A percentile compares a stretch with the other conserved stretches of the same genome.
Conservation (phyloP, 2,797 vertebrate genomes). For the Anabacerthia variegaticeps region DNA sequence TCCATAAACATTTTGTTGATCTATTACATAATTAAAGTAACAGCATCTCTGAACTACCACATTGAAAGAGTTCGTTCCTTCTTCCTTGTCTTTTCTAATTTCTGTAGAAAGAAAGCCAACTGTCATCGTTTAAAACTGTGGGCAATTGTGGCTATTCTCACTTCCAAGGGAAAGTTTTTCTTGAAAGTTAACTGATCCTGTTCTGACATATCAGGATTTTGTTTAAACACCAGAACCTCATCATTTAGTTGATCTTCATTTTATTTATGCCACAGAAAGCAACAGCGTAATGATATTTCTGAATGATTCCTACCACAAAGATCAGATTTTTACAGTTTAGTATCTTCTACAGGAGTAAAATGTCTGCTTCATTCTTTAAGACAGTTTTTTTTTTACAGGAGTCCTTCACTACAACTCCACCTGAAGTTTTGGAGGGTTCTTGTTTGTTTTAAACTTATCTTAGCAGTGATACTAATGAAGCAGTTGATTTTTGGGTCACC, state of each 20-base stretch:
- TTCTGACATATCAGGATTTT: background rate
- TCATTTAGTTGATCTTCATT: background rate
- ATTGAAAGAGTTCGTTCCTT: background rate
- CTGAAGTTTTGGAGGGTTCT: background rate
- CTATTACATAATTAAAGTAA: background rate
- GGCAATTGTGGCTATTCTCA: background rate
- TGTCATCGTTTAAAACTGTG: background rate
- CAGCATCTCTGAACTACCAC: background rate
- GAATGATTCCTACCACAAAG: background rate
- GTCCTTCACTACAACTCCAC: background rate
- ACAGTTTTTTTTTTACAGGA: background rate
- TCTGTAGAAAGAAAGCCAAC: background rate
- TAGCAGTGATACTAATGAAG: background rate
- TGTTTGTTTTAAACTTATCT: background rate
- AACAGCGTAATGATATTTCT: background rate
- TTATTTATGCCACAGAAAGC: background rate
- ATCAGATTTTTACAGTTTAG: background rate
- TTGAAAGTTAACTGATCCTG: background rate
- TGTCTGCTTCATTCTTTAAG: background rate
- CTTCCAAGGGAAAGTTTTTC: background rate
- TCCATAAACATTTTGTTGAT: background rate
- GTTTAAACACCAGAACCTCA: background rate
- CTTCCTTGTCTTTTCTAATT: background rate
- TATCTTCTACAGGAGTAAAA: background rate
- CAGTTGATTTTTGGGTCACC: background rate